phyloP scores from a whole-genome alignment of 2,113 vertebrate species.

The Hemiprocne comata region DNA sequence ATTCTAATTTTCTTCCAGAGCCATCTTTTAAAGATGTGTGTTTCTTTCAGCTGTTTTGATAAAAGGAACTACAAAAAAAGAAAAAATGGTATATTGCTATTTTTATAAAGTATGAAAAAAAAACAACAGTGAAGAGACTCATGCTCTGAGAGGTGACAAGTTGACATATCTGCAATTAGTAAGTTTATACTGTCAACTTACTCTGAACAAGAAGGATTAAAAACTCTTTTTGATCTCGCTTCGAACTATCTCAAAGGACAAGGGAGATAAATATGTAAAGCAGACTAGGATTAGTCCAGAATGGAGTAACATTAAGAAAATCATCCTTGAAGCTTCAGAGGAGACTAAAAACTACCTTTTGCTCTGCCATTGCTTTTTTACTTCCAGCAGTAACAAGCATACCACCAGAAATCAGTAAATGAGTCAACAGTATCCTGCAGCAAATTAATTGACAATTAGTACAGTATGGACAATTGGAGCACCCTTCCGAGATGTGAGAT shows the following conservation, averaged over 20 bases:
- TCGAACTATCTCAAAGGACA: constrained; percentile 1
- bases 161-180: constrained; percentile 16
- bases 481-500: background rate
- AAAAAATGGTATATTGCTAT: background rate
- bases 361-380: background rate
- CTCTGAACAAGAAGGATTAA: constrained; percentile 23
- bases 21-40: background rate
- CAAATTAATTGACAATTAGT: background rate
- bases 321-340: background rate
- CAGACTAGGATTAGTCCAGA: constrained; percentile 22
- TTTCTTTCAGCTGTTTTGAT: background rate
- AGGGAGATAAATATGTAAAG: constrained; percentile 11
- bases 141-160: background rate
- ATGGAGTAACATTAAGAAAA: background rate
- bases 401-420: background rate
- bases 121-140: background rate
- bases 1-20: background rate
- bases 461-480: background rate
- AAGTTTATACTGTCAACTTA: constrained; percentile 32
- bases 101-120: background rate
- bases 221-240: constrained; percentile 35
- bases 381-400: background rate
- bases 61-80: background rate
- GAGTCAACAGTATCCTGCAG: background rate
- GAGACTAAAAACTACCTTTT: background rate